Base-by-base conservation (phyloP, 1,140 invertebrate genomes). In the Sesamia nonagrioides region DNA sequence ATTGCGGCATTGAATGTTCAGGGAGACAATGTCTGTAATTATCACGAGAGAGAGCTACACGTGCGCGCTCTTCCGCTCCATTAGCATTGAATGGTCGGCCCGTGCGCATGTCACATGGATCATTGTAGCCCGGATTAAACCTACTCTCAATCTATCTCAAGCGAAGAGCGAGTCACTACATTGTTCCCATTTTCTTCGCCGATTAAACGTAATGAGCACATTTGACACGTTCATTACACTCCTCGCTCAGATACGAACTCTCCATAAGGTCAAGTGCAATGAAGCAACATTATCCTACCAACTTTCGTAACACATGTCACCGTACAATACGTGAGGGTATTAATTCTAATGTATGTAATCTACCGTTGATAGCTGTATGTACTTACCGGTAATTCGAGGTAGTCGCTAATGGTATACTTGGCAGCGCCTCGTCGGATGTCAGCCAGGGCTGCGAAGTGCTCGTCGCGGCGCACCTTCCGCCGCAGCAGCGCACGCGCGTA, bases 341-440 rank as follows among this genome's bases (percentile, higher is more conserved):
- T 68, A 58, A 77, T 72, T 56, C 50, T 33, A 63, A 54, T 77
- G 58, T 50, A 73, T 58, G 54, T 73, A 75, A 48, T 40, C 37
- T 75, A 61, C 56, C 42, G 66, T 72, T 52, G 45, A 61, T 56
- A 81, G 69, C 17, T 18, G 60, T 27, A 79, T 76, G 58, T 74
- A 92, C 94, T 95, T 84, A 95, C 94, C 94, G 94, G 94, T 86
- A 95, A 74, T 82, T 95, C 92, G 48, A 95, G 88, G 78, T 95
- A 95, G 73, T 95, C 94, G 5, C 84, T 82, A 69, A 95, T 94
- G 33, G 89, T 93, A 82, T 94, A 91, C 77, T 92, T 94, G 58
- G 94, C 94, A 60, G 94, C 92, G 11, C 94, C 94, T 63, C 90
- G 87, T 66, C 94, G 87, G 83, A 95, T 94, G 73, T 95, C 94